These are phyloP conservation scores for Melanotaenia pygmaea DNA, from an alignment of 2,797 vertebrate species.

Conservation along the genomic window DNA sequence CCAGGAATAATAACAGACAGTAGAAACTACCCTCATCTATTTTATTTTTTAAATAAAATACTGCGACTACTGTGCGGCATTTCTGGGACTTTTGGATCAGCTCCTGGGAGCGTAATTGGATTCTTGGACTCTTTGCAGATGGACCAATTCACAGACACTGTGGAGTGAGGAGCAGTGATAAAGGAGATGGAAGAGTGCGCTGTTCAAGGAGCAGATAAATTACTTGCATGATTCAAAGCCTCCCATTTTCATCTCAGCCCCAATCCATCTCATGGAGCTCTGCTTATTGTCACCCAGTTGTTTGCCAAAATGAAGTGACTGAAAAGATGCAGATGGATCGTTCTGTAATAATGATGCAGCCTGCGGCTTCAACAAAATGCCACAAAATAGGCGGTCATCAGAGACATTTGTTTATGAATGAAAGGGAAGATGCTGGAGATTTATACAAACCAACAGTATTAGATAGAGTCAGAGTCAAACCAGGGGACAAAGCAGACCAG, in stretches of 20 bases:
- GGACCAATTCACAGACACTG: slow-evolving; percentile 33
- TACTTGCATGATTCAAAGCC: slow-evolving; percentile 68
- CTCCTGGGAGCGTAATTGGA: slow-evolving; percentile 54
- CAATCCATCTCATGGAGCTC: slow-evolving; percentile 38
- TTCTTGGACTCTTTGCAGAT: slow-evolving; percentile 43
- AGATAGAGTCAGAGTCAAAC: slow-evolving; percentile 18
- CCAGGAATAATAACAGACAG: slow-evolving; percentile 11
- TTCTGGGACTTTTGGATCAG: slow-evolving; percentile 35
- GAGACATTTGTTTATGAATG: slow-evolving; percentile 10
- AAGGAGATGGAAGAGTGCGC: slow-evolving; percentile 43
- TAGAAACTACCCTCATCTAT: slow-evolving; percentile 16
- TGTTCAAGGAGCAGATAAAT: slow-evolving; percentile 53
- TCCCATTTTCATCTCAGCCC: slow-evolving; percentile 48
- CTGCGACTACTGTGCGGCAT: slow-evolving; percentile 17
- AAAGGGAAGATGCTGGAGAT: neutral
- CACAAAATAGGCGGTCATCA: slow-evolving; percentile 27
- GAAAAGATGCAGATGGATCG: slow-evolving; percentile 36
- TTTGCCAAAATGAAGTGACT: slow-evolving; percentile 61
- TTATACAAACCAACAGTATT: slow-evolving; percentile 15
- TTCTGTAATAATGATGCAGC: slow-evolving; percentile 39
- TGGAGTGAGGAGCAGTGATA: slow-evolving; percentile 36
- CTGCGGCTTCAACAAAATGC: slow-evolving; percentile 15
- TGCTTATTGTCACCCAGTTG: slow-evolving; percentile 45
- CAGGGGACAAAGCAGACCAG: no score
- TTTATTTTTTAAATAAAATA: slow-evolving; percentile 22